Percentiles rank a stretch among this genome's conserved stretches.
Evolutionary conservation across 2,113 vertebrate species (phyloP).

Genomic region (Mystacornis crossleyi): DNA sequence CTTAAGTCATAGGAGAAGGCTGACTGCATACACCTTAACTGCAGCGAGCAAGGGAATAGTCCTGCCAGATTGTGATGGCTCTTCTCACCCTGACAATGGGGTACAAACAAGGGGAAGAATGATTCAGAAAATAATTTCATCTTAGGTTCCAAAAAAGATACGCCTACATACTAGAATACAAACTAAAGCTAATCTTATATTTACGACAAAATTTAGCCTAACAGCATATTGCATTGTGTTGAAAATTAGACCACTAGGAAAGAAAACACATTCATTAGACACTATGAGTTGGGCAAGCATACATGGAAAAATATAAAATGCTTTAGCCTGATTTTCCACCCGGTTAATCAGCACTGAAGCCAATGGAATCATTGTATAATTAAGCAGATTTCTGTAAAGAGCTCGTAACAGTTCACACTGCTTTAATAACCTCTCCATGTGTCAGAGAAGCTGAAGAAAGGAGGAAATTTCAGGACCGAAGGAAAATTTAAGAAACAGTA

Average conservation of each 20-base stretch:
- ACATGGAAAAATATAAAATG: conserved; percentile 65
- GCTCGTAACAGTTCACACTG: conserved; percentile 27
- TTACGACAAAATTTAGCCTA: background rate
- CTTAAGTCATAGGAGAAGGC: background rate
- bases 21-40: background rate
- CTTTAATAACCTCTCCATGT: conserved; percentile 36
- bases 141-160: background rate
- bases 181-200: background rate
- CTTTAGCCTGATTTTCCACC: conserved; percentile 66
- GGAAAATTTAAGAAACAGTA: background rate
- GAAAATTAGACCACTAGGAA: background rate
- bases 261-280: conserved; percentile 44
- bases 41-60: background rate
- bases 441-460: background rate
- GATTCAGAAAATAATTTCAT: background rate
- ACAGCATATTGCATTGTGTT: background rate
- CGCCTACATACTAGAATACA: background rate
- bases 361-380: conserved; percentile 55
- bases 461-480: background rate
- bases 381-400: conserved; percentile 52
- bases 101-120: background rate
- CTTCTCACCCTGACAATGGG: background rate
- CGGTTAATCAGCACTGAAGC: conserved; percentile 61
- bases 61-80: background rate
- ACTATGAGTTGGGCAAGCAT: conserved; percentile 33